These are phyloP conservation scores for Proteles cristata DNA, from an alignment of 2,113 vertebrate genomes.

Conservation along the genomic window DNA sequence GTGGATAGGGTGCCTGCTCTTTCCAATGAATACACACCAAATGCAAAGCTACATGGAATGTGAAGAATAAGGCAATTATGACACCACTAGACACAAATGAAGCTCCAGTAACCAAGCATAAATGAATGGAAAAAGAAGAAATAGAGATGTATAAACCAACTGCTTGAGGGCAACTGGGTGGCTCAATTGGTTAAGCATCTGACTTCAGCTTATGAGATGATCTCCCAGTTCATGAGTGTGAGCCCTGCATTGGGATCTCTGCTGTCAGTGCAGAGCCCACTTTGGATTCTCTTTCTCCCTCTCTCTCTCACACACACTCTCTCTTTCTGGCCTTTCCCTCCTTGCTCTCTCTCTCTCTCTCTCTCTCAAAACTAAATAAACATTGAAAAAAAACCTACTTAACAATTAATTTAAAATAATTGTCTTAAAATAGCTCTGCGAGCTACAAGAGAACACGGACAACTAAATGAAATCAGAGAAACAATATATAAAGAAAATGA, in stretches of 20 bases:
- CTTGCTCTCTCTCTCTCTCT: too few relatives aligned
- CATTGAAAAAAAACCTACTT: not conserved
- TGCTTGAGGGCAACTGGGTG: not conserved
- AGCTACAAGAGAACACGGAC: not conserved
- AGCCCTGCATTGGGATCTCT: too few relatives aligned
- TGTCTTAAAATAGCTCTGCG: not conserved
- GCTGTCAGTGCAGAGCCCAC: too few relatives aligned
- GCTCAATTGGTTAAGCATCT: too few relatives aligned
- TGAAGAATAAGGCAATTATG: not conserved
- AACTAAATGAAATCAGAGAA: not conserved
- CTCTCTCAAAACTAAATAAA: too few relatives aligned
- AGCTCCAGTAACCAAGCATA: not conserved
- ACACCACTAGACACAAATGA: not conserved
- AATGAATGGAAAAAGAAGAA: not conserved
- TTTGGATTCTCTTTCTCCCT: too few relatives aligned
- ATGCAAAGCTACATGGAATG: not conserved
- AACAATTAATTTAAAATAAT: not conserved
- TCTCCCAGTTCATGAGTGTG: too few relatives aligned
- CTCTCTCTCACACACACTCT: too few relatives aligned
- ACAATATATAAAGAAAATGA: not conserved
- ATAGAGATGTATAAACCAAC: not conserved
- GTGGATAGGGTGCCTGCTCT: not conserved
- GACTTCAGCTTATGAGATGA: too few relatives aligned
- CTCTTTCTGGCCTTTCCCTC: too few relatives aligned
- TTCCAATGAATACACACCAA: not conserved